Base-by-base conservation (phyloP, 2,888 invertebrate genomes). In the Acheta domesticus region DNA sequence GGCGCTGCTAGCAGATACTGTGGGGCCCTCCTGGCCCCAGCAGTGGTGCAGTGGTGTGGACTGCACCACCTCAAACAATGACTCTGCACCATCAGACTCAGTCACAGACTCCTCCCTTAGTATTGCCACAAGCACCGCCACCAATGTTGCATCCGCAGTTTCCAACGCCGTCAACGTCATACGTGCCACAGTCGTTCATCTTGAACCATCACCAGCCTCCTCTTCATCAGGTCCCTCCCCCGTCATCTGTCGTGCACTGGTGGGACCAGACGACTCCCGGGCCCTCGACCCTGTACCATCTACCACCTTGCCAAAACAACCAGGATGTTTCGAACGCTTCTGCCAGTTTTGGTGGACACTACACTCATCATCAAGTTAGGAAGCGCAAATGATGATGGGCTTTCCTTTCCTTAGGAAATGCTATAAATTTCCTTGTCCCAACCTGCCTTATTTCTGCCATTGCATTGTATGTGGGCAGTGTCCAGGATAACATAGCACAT, bases 1-100 rank as follows among this genome's bases (percentile, higher is more conserved):
- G 91, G 85, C 90, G 92, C 84, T 93, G 93, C 93, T 93, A 93
- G 92, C 93, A 91, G 87, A 88, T 89, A 88, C 87, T 88, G 87
- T 89, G 90, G 90, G 89, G 88, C 88, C 88, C 87, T 83, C 82
- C 82, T 85, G 83, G 85, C 86, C 85, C 83, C 84, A 84, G 83
- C 82, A 79, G 81, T 79, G 78, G 78, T 74, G 81, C 81, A 79
- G 80, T 79, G 77, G 79, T 79, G 76, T 81, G 81, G 82, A 78
- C 81, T 78, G 78, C 80, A 20, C 81, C 79, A 36, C 79, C 79
- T 20, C 80, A 77, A n/a, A 49, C 78, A 76, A 78, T 80, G 50
- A 79, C 79, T 80, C 80, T 77, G 79, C 77, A 80, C 80, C 81
- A 77, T 78, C 77, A 80, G 77, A 76, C 74, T 62, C 80, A 75